Conservation (phyloP, 2,888 invertebrate genomes). For the Ennomos quercinarius region DNA sequence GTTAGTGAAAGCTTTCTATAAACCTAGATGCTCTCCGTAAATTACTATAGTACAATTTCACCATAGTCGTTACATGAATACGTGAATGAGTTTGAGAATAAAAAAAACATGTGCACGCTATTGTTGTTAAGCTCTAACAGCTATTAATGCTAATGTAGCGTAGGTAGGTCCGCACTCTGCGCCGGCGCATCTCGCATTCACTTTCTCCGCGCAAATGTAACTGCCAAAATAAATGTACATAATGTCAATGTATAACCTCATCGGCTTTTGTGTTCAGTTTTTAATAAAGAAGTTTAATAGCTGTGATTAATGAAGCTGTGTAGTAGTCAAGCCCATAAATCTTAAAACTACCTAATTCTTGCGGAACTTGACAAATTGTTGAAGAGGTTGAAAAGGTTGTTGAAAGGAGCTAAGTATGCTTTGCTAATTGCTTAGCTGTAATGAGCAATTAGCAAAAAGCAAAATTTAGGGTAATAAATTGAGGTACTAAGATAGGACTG, state of each 20-base stretch:
- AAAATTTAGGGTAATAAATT: no score
- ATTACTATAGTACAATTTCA: conserved; percentile 30
- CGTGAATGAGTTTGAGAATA: conserved; percentile 43
- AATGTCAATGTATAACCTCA: conserved; percentile 39
- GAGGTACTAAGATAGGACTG: no score
- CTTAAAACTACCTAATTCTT: conserved; percentile 4
- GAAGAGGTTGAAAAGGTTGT: conserved; percentile 7
- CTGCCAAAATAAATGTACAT: conserved; percentile 54
- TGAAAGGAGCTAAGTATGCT: neutral
- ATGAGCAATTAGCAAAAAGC: no score
- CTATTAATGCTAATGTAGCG: conserved; percentile 49
- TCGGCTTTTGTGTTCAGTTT: conserved; percentile 30
- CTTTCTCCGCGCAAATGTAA: conserved; percentile 58
- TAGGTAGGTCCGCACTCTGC: conserved; percentile 34
- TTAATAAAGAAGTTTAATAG: conserved; percentile 8
- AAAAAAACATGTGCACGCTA: conserved; percentile 37
- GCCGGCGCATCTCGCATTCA: conserved; percentile 52
- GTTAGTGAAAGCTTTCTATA: conserved; percentile 32
- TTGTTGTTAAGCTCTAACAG: conserved; percentile 45
- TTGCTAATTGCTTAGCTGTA: no score
- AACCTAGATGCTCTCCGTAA: conserved; percentile 19
- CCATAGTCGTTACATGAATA: conserved; percentile 29
- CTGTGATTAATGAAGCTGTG: conserved; percentile 15
- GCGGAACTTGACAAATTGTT: conserved; percentile 14
- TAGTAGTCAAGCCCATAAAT: conserved; percentile 22